These are phyloP conservation scores for Nymphalis polychloros DNA, from an alignment of 2,888 invertebrate genomes.

Conservation along the genomic window DNA sequence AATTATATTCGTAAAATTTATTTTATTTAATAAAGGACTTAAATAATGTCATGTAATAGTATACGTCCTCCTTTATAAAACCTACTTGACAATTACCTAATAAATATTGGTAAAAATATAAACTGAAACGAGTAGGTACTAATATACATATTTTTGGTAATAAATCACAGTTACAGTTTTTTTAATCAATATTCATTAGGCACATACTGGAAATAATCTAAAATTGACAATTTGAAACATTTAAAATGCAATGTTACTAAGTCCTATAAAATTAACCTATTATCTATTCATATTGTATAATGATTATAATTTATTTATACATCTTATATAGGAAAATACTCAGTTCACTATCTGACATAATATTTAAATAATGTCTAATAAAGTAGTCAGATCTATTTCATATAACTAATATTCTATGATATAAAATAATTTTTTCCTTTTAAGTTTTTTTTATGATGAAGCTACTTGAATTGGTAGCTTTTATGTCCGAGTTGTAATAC, in stretches of 20 bases:
- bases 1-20: neutral
- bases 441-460: neutral
- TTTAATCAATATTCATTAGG: conserved; percentile 31
- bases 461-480: conserved; percentile 11
- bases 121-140: conserved; percentile 29
- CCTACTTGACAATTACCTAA: conserved; percentile 14
- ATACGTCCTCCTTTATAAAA: neutral
- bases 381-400: conserved; percentile 27
- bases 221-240: neutral
- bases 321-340: conserved; percentile 29
- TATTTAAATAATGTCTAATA: conserved; percentile 22
- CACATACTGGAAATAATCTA: conserved; percentile 21
- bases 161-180: conserved; percentile 44
- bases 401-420: neutral
- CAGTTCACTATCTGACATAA: conserved; percentile 24
- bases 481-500: conserved; percentile 47
- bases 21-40: neutral
- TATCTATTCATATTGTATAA: conserved; percentile 10
- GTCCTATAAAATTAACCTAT: conserved; percentile 10
- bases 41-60: neutral
- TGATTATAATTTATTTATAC: conserved; percentile 25
- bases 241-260: conserved; percentile 7
- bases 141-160: conserved; percentile 45
- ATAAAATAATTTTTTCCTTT: neutral
- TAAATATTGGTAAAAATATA: conserved; percentile 26